Percentiles rank a stretch among this genome's conserved stretches.
These are phyloP conservation scores for Meriones psammophilus DNA, from an alignment of 2,797 vertebrate genomes.

Conservation along the genomic window DNA sequence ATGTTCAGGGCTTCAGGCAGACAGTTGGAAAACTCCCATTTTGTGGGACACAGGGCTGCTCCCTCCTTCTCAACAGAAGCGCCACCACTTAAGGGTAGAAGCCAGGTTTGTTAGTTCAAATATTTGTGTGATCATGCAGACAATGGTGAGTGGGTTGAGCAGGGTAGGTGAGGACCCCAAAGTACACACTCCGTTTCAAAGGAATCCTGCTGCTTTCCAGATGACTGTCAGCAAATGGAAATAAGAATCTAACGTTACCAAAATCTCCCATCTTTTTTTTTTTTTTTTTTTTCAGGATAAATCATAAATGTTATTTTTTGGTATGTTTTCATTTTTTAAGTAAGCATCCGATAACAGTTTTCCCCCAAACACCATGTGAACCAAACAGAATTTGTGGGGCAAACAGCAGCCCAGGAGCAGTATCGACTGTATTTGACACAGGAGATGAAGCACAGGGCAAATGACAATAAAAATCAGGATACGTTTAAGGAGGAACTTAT, in stretches of 20 bases:
- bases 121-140: background rate
- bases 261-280: background rate
- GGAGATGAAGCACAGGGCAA: constrained; percentile 68
- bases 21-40: background rate
- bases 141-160: background rate
- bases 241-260: background rate
- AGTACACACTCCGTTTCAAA: background rate
- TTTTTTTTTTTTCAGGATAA: constrained; percentile 46
- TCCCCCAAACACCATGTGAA: constrained; percentile 36
- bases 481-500: constrained; percentile 64
- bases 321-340: constrained; percentile 63
- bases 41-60: too few species aligned
- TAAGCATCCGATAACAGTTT: background rate
- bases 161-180: background rate
- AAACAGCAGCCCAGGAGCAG: constrained; percentile 10
- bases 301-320: constrained; percentile 4
- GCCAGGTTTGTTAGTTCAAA: background rate
- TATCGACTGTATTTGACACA: constrained; percentile 8
- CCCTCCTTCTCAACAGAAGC: background rate
- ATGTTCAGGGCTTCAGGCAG: background rate
- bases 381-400: constrained; percentile 51
- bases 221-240: background rate
- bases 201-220: background rate
- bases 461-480: constrained; percentile 68
- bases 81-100: accelerated